Evolutionary conservation across 1,140 invertebrate genomes (phyloP).

Genomic region (Drosophila arizonae): DNA sequence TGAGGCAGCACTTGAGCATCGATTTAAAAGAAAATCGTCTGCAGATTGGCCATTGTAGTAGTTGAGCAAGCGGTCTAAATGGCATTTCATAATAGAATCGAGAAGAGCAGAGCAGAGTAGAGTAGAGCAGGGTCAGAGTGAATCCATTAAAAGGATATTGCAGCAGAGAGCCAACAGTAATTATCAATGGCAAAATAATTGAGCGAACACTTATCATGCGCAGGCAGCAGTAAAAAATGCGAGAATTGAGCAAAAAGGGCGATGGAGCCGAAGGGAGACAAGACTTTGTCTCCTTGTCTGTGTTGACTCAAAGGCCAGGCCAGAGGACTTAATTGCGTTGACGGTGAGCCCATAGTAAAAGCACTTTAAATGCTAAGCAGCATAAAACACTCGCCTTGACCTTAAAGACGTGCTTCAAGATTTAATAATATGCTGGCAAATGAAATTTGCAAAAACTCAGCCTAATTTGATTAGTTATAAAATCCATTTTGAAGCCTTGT

Average conservation of each 20-base stretch:
- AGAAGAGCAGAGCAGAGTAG: background rate
- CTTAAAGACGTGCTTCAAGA: conserved; percentile 56
- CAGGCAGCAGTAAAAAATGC: conserved; percentile 18
- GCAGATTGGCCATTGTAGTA: conserved; percentile 38
- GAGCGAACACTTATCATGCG: conserved; percentile 30
- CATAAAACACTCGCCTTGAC: conserved; percentile 3
- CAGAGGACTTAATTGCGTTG: conserved; percentile 54
- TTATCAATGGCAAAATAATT: conserved; percentile 73
- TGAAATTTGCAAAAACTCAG: conserved; percentile 58
- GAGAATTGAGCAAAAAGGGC: conserved; percentile 16
- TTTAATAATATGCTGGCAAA: conserved; percentile 54
- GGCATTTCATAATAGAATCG: conserved; percentile 28
- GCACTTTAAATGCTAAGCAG: conserved; percentile 72
- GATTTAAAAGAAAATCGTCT: conserved; percentile 37
- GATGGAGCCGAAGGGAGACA: background rate
- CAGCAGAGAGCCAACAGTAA: conserved; percentile 52
- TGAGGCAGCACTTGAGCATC: conserved; percentile 11
- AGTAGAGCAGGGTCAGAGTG: background rate
- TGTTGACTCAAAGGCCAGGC: conserved; percentile 7
- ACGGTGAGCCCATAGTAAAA: conserved; percentile 53
- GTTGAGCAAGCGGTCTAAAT: conserved; percentile 48
- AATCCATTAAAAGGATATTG: conserved; percentile 29
- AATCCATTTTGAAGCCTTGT: conserved; percentile 57
- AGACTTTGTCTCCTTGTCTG: background rate
- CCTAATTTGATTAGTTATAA: conserved; percentile 66